Evolutionary conservation across 2,113 vertebrate genomes (phyloP), one percentile per base, ranked within the genome.

Genomic region (Amblyornis subalaris): DNA sequence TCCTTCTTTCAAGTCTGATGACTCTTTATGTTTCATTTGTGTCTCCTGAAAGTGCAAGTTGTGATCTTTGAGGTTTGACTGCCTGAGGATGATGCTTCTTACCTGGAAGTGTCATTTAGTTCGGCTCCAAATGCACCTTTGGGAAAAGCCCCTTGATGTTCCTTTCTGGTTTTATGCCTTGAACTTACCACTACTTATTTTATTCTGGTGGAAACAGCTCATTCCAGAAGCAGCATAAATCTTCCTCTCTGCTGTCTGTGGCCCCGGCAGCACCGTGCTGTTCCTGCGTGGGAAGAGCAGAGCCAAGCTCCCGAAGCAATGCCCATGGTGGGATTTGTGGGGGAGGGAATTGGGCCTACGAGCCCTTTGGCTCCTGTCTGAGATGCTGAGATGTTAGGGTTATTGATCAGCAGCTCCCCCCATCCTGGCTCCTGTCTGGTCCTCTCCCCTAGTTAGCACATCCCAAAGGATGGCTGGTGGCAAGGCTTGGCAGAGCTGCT

Each of bases 221-320:
- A 5, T 47, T 94, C 28, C 70, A 76, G 79, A 83, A 66, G 79
- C 5, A 3, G 62, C 89, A 55, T 31, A 31, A 64, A 74, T 67
- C 73, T 60, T 80, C 29, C 33, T 19, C 33, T 38, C 17, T 14
- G 8, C 36, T 40, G 1, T 33, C 13, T 71, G 40, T 29, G 80
- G 47, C 44, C 48, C 33, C 55, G 58, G 47, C 19, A 35, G 7
- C 2, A 1, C 1, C 1, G 54, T 15, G 5, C 17, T 77, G n/a
- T 77, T 81, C 50, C 65, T 1, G 0, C 5, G n/a, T 53, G 71
- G 53, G 82, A 36, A 76, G 57, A 88, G 54, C 42, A 53, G 77
- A 40, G 72, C 47, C 15, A 23, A 6, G n/a, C 22, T 6, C 55
- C n/a, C 2, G 0, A 40, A 50, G 55, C 0, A 0, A 23, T 69